Evolutionary conservation across 2,888 invertebrate species (phyloP), one percentile per base, ranked within the genome.

Genomic region (Coecobrya sp.): DNA sequence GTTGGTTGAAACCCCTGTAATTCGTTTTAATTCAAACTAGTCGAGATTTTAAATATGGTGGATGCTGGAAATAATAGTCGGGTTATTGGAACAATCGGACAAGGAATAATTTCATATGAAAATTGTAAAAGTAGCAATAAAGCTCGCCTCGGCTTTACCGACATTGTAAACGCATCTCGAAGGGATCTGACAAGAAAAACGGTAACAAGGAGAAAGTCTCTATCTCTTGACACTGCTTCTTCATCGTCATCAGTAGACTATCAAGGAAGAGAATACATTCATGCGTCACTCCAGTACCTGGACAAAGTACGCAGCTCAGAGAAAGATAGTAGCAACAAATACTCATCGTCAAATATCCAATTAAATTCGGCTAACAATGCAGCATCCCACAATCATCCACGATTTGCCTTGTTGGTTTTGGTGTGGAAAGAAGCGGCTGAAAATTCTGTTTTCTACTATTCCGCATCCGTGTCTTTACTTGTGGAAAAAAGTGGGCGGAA

Each of bases 231-330:
- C 19, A 13, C 16, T 16, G 16, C 49, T 25, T 19, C 16, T 19
- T 1, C 10, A 1, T 19, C 13, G 1, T 59, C 59, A 10, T 36
- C 27, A 22, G 1, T n/a, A 0, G 1, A 25, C 0, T 13, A 59
- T 22, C 16, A 65, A 11, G 30, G 36, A 3, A 59, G 49, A 36
- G 73, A 87, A 19, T 25, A 81, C 16, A 55, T 87, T 16, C 91
- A 91, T 22, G 86, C 73, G 0, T 87, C 91, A 7, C 49, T 91
- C 22, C 91, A 91, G 19, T 87, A 87, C 45, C 68, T 91, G 0
- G 91, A 91, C 55, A 91, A 91, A 36, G 25, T 81, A 0, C 27
- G 70, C 3, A 55, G 55, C 16, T 65, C 79, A 0, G 87, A 91
- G 52, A 91, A 91, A 27, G 82, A 85, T 22, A 76, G 11, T 5